phyloP scores from a whole-genome alignment of 2,113 vertebrate genomes.

The Toxotes jaculatrix region DNA sequence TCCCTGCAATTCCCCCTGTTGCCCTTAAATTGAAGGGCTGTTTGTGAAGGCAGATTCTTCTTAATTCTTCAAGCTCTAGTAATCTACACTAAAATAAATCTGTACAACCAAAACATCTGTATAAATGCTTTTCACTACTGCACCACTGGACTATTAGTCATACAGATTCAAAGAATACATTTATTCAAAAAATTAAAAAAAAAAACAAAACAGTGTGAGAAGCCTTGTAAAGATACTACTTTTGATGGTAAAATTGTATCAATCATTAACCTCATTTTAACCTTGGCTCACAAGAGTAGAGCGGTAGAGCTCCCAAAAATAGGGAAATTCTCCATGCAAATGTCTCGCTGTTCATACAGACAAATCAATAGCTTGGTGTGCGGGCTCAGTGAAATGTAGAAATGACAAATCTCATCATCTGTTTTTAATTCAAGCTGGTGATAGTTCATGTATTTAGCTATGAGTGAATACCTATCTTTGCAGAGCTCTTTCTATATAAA shows the following conservation, averaged over 20 bases:
- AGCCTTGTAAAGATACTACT: not conserved
- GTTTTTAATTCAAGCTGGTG: not conserved
- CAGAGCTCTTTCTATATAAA: not conserved
- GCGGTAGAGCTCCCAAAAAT: not conserved
- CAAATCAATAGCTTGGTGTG: conserved; percentile 6
- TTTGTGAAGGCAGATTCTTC: conserved; percentile 1
- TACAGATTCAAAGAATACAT: not conserved
- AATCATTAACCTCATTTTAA: not conserved
- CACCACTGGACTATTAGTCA: not conserved
- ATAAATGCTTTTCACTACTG: not conserved
- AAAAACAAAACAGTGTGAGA: not conserved
- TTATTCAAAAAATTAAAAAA: not conserved
- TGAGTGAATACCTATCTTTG: not conserved
- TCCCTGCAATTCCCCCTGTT: conserved; percentile 6
- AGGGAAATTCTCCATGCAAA: not conserved
- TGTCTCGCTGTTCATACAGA: not conserved
- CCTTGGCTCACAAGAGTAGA: not conserved
- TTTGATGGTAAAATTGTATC: not conserved
- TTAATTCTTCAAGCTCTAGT: not conserved
- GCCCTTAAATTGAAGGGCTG: conserved; percentile 16
- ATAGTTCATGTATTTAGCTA: conserved; percentile 2
- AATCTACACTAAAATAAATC: not conserved
- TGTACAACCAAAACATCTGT: not conserved
- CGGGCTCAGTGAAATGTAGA: not conserved
- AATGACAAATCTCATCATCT: not conserved